Conservation (phyloP, 2,797 vertebrate genomes). For the Gymnoscopelus braueri region DNA sequence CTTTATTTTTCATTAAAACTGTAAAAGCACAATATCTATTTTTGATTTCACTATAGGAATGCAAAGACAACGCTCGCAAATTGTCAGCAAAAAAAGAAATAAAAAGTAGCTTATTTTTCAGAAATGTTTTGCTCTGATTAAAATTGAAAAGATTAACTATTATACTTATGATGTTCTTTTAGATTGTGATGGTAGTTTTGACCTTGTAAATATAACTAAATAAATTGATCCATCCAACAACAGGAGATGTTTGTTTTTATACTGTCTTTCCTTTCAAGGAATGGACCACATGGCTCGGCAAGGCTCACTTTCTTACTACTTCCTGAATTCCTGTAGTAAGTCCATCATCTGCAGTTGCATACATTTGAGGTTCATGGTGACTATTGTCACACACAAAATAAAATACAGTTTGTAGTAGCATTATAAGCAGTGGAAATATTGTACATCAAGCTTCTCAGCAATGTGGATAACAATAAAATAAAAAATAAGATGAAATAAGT, state of each 20-base stretch:
- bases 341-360: too few relatives aligned
- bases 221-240: slow-evolving; percentile 50
- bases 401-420: too few relatives aligned
- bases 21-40: slow-evolving; percentile 63
- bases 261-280: slow-evolving; percentile 12
- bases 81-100: slow-evolving; percentile 7
- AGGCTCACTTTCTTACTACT: too few relatives aligned
- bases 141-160: slow-evolving; percentile 16
- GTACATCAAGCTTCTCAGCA: too few relatives aligned
- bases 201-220: slow-evolving; percentile 66
- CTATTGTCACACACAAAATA: too few relatives aligned
- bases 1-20: slow-evolving; percentile 33
- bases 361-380: too few relatives aligned
- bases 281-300: too few relatives aligned
- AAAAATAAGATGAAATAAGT: too few relatives aligned
- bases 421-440: too few relatives aligned
- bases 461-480: too few relatives aligned
- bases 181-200: slow-evolving; percentile 31
- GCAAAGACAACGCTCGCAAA: slow-evolving; percentile 25
- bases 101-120: slow-evolving; percentile 19
- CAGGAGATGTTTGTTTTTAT: not conserved
- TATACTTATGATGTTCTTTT: slow-evolving; percentile 29
- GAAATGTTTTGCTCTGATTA: slow-evolving; percentile 33
- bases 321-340: too few relatives aligned
- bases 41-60: slow-evolving; percentile 1